Conservation (phyloP, 2,113 vertebrate genomes). For the Oncorhynchus gorbuscha region DNA sequence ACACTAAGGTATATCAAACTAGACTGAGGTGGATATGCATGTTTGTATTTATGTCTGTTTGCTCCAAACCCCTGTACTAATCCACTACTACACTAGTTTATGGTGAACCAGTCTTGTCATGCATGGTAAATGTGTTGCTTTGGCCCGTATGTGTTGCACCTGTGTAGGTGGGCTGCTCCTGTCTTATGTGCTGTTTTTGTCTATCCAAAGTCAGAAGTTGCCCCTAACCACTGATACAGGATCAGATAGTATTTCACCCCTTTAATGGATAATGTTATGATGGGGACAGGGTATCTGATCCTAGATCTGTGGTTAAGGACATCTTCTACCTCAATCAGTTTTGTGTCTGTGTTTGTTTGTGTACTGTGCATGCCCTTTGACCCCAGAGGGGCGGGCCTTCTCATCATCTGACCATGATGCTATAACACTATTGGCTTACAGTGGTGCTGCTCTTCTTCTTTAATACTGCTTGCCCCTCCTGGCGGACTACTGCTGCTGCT, state of each 20-base stretch:
- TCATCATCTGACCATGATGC: constrained; percentile 83
- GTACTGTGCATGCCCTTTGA: constrained; percentile 51
- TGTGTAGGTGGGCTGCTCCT: constrained; percentile 21
- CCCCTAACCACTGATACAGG: no score
- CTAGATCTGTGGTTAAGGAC: no score
- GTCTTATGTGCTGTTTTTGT: constrained; percentile 29
- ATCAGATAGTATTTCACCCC: no score
- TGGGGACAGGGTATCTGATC: no score
- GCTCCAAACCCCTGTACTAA: not conserved
- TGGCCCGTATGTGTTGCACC: constrained; percentile 3
- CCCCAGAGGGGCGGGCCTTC: constrained; percentile 68
- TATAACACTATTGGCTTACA: constrained; percentile 94
- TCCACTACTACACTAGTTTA: not conserved
- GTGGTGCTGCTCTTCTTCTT: constrained; percentile 98
- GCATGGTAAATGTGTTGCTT: constrained; percentile 42
- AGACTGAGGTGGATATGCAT: constrained; percentile 6
- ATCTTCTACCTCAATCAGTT: no score
- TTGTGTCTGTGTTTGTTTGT: constrained; percentile 17
- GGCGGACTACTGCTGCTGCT: constrained; percentile 66
- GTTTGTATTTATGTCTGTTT: constrained; percentile 10
- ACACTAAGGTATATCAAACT: no score
- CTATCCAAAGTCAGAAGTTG: no score
- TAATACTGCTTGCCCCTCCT: constrained; percentile 91
- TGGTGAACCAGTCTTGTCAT: constrained; percentile 12
- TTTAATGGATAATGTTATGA: no score